Evolutionary conservation across 2,888 invertebrate species (phyloP), one percentile per base, ranked within the genome.

Genomic region (Aspidapion aeneum): DNA sequence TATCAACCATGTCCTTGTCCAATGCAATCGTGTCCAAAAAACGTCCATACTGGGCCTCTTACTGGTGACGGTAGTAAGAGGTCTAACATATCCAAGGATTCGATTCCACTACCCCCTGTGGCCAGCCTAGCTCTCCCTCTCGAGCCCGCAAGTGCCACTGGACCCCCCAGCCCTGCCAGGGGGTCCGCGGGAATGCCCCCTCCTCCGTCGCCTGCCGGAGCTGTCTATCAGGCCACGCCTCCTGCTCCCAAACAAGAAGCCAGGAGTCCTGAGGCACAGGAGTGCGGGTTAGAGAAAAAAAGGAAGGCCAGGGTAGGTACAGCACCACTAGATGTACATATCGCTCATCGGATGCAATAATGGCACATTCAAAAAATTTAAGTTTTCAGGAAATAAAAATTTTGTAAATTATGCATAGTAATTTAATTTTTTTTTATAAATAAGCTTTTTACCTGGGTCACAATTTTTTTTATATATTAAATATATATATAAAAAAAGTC

Each of bases 41-140:
- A 94, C 94, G 94, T 90, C 90, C 92, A 88, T 93, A 93, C 93
- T 94, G 94, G 94, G 89, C 93, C 93, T 91, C 93, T 91, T 93
- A 93, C 92, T 93, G 93, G 93, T 92, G 92, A 91, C 89, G n/a
- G n/a, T n/a, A 89, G 90, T 90, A 93, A 92, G 87, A 83, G 81
- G 81, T 80, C 81, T 74, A 77, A 77, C 72, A 77, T 79, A 67
- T 76, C 78, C 69, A 80, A 80, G 74, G 79, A 80, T 68, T 77
- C 78, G 54, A 74, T 79, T 71, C 78, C 79, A 22, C 76, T 80
- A 60, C 80, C 80, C 58, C 81, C 83, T 35, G 82, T 82, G 59
- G 82, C 82, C 55, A 7, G 5, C 35, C 75, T 83, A 68, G 82
- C 82, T 18, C 75, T 83, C 57, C 82, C 83, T 1, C 71, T 81